phyloP scores from a whole-genome alignment of 2,797 vertebrate species.

The Alca torda region DNA sequence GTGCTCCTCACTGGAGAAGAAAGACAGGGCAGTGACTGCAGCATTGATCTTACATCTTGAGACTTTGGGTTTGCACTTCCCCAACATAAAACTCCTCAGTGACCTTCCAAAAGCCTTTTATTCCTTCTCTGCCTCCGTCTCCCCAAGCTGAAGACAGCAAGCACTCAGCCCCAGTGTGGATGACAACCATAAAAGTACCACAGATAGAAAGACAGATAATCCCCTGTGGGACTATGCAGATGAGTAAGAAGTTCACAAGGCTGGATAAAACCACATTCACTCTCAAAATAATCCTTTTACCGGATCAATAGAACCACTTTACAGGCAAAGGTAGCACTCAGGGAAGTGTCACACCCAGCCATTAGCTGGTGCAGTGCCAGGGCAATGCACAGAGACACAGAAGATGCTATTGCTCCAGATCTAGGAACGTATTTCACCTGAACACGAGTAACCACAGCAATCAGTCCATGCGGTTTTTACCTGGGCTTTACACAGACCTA shows the following conservation, averaged over 20 bases:
- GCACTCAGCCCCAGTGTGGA: background rate
- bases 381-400: background rate
- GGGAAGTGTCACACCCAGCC: background rate
- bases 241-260: background rate
- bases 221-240: background rate
- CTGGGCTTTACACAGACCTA: background rate
- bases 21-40: background rate
- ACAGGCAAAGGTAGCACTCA: background rate
- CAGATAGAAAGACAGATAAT: background rate
- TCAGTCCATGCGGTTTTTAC: background rate
- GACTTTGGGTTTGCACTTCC: background rate
- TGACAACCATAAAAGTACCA: background rate
- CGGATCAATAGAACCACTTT: background rate
- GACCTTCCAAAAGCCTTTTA: background rate
- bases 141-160: background rate
- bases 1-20: accelerated
- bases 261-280: background rate
- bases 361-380: background rate
- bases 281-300: background rate
- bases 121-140: accelerated
- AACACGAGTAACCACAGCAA: accelerated
- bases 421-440: background rate
- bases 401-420: background rate
- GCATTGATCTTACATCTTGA: accelerated
- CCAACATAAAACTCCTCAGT: accelerated